These are phyloP conservation scores for Lottia scabra DNA, from an alignment of 2,888 invertebrate species.

Conservation along the genomic window DNA sequence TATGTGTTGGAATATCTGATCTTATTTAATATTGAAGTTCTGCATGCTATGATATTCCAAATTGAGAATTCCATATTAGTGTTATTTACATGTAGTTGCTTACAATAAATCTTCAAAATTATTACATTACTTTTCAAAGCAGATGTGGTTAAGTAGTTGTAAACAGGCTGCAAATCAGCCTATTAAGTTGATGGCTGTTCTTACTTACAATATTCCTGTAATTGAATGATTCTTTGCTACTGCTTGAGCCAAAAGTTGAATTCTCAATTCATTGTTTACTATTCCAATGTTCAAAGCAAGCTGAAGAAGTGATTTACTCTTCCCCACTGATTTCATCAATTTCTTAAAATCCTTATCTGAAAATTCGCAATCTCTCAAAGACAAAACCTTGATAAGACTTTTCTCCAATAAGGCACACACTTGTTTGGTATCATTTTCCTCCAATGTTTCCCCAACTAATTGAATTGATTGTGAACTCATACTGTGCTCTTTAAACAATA, in stretches of 20 bases:
- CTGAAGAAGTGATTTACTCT: slow-evolving; percentile 49
- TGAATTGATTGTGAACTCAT: background rate
- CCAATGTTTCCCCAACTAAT: slow-evolving; percentile 20
- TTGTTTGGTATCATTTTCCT: slow-evolving; percentile 40
- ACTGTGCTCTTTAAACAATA: background rate
- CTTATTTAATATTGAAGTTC: too few relatives aligned
- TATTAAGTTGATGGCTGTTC: background rate
- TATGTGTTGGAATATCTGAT: too few relatives aligned
- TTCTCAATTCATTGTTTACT: slow-evolving; percentile 39
- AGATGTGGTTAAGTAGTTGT: too few relatives aligned
- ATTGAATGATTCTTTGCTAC: slow-evolving; percentile 53
- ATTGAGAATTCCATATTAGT: too few relatives aligned
- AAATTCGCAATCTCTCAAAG: slow-evolving; percentile 53
- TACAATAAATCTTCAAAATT: too few relatives aligned
- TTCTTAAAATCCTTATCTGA: slow-evolving; percentile 47
- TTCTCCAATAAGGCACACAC: slow-evolving; percentile 46
- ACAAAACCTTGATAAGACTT: slow-evolving; percentile 46
- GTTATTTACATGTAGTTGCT: too few relatives aligned
- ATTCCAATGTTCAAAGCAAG: slow-evolving; percentile 56
- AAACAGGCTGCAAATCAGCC: too few relatives aligned
- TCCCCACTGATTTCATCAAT: slow-evolving; percentile 45
- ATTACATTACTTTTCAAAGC: too few relatives aligned
- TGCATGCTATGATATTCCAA: too few relatives aligned
- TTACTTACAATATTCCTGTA: slow-evolving; percentile 56
- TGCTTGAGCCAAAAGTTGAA: slow-evolving; percentile 47